phyloP scores from a whole-genome alignment of 1,140 invertebrate genomes.

The Gonatopus flavifemur region DNA sequence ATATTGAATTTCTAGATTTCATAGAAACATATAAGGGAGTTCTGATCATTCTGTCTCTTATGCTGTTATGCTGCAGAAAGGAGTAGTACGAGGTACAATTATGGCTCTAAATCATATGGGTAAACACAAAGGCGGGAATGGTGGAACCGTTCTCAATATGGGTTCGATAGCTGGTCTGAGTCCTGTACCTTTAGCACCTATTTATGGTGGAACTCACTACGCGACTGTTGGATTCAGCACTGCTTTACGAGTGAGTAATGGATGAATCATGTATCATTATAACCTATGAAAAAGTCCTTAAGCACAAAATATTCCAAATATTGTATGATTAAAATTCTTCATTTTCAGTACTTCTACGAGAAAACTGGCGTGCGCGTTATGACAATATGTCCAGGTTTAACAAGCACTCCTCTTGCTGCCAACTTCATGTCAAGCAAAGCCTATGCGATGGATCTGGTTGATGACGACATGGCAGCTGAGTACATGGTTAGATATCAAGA shows the following conservation, averaged over 20 bases:
- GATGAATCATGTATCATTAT: not conserved
- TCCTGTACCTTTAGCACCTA: slow-evolving; percentile 46
- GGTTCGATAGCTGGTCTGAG: slow-evolving; percentile 42
- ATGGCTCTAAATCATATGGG: slow-evolving; percentile 52
- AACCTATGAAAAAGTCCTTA: not conserved
- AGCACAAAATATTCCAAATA: not conserved
- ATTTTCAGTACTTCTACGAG: slow-evolving; percentile 30
- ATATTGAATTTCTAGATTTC: no score
- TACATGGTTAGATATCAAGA: slow-evolving; percentile 16
- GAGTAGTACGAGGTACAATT: slow-evolving; percentile 41
- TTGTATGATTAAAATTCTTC: not conserved
- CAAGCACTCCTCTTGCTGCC: slow-evolving; percentile 38
- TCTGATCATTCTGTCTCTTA: no score
- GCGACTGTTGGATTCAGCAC: slow-evolving; percentile 58
- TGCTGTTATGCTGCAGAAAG: slow-evolving; percentile 49
- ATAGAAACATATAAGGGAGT: no score
- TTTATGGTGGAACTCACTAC: slow-evolving; percentile 67
- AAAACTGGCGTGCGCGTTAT: slow-evolving; percentile 49
- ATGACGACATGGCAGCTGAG: slow-evolving; percentile 21
- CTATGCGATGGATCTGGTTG: slow-evolving; percentile 25
- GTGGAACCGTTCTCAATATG: slow-evolving; percentile 47
- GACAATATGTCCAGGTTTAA: slow-evolving; percentile 59
- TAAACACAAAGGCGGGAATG: slow-evolving; percentile 41
- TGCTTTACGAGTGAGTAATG: slow-evolving; percentile 38
- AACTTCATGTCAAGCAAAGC: slow-evolving; percentile 25